These are phyloP conservation scores for Drosophila meridiana DNA, from an alignment of 2,888 invertebrate species.

Conservation along the genomic window DNA sequence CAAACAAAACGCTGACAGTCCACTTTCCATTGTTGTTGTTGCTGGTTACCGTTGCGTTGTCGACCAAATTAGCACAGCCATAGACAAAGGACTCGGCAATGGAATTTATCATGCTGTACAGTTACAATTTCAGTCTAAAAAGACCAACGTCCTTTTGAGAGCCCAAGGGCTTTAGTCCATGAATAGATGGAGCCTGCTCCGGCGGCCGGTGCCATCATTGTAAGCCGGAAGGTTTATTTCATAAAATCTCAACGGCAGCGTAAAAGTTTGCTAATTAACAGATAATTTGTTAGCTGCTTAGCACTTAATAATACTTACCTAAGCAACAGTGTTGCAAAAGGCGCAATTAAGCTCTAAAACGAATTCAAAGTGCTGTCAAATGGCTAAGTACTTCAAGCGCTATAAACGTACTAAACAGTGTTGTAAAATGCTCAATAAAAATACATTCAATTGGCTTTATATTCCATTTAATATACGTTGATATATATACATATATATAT, in stretches of 20 bases:
- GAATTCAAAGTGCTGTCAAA: slow-evolving; percentile 1
- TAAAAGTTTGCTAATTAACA: slow-evolving; percentile 68
- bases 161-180: slow-evolving; percentile 4
- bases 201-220: neutral
- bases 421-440: neutral
- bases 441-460: neutral
- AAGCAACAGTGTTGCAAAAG: neutral
- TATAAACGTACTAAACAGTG: neutral
- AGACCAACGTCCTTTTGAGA: slow-evolving; percentile 9
- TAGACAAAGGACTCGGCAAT: slow-evolving; percentile 28
- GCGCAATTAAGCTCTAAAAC: neutral
- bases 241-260: slow-evolving; percentile 28
- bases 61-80: slow-evolving; percentile 48
- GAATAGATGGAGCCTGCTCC: neutral
- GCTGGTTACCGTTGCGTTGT: slow-evolving; percentile 47
- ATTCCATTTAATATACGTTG: slow-evolving; percentile 24
- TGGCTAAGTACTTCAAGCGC: neutral
- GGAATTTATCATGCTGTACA: slow-evolving; percentile 48
- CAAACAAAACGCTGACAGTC: slow-evolving; percentile 60
- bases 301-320: slow-evolving; percentile 17
- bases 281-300: slow-evolving; percentile 12
- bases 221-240: slow-evolving; percentile 10
- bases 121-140: slow-evolving; percentile 15
- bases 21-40: neutral
- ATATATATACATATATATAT: slow-evolving; percentile 10